Evolutionary conservation across 2,113 vertebrate species (phyloP).

Genomic region (Lanius collurio): DNA sequence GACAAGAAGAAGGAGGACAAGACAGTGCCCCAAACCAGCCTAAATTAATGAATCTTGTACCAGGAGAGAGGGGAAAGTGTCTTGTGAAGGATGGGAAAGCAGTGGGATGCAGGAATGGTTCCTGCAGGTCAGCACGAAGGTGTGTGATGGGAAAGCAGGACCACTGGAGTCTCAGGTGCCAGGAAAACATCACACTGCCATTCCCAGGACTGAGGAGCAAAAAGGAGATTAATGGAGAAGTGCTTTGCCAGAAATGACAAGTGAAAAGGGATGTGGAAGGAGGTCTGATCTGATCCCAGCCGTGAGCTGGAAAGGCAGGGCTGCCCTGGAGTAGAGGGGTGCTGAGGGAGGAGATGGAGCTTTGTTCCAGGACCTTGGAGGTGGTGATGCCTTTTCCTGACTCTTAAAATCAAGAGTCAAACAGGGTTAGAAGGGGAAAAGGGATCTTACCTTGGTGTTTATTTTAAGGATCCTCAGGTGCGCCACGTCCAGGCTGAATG

Average conservation of each 20-base stretch:
- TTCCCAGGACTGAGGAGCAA: neutral
- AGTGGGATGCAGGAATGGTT: neutral
- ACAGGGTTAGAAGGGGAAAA: no score
- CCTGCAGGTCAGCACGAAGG: neutral
- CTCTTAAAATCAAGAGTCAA: no score
- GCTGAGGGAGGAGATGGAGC: neutral
- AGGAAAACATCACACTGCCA: neutral
- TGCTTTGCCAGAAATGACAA: neutral
- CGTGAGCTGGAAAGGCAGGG: neutral
- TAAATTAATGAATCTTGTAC: neutral
- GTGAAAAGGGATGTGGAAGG: neutral
- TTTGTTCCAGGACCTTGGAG: neutral
- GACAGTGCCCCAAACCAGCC: fast-evolving
- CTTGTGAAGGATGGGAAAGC: neutral
- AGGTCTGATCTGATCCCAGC: neutral
- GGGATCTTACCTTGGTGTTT: no score
- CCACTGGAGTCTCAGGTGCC: fast-evolving
- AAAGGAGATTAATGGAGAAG: neutral
- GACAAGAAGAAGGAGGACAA: neutral
- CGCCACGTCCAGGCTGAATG: no score
- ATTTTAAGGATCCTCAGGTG: no score
- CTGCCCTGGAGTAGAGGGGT: fast-evolving
- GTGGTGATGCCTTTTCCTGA: neutral
- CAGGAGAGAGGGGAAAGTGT: neutral
- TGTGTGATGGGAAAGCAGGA: neutral